Evolutionary conservation across 2,888 invertebrate genomes (phyloP).

Genomic region (Diachrysia chrysitis): DNA sequence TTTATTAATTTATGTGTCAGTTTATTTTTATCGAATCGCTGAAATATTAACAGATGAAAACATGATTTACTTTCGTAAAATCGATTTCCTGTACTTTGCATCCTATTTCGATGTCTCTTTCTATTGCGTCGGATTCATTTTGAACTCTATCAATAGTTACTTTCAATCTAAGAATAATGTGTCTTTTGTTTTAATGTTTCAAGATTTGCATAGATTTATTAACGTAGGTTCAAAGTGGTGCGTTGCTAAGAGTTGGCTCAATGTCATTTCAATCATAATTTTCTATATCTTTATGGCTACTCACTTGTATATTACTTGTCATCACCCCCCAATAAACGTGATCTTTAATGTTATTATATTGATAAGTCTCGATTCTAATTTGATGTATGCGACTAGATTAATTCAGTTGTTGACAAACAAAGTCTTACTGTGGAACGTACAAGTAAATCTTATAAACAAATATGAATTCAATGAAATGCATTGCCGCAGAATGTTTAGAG

Average conservation of each 20-base stretch:
- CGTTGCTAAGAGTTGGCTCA: conserved; percentile 12
- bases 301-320: not conserved
- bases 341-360: not conserved
- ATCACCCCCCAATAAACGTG: conserved; percentile 11
- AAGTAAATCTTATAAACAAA: not conserved
- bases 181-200: conserved; percentile 14
- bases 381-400: conserved; percentile 15
- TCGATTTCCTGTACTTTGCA: conserved; percentile 9
- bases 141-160: conserved; percentile 11
- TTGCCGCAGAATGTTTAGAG: not conserved
- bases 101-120: conserved; percentile 8
- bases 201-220: conserved; percentile 26
- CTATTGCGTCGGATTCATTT: conserved; percentile 7
- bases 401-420: conserved; percentile 15
- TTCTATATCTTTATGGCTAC: not conserved
- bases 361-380: conserved; percentile 13
- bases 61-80: not conserved
- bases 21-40: not conserved
- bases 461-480: not conserved
- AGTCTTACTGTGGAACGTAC: conserved; percentile 6
- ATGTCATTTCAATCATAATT: conserved; percentile 8
- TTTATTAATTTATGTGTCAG: not conserved
- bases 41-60: not conserved
- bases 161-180: conserved; percentile 5
- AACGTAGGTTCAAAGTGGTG: not conserved